Conservation (phyloP, 2,797 vertebrate species). For the Urosaurus nigricauda region DNA sequence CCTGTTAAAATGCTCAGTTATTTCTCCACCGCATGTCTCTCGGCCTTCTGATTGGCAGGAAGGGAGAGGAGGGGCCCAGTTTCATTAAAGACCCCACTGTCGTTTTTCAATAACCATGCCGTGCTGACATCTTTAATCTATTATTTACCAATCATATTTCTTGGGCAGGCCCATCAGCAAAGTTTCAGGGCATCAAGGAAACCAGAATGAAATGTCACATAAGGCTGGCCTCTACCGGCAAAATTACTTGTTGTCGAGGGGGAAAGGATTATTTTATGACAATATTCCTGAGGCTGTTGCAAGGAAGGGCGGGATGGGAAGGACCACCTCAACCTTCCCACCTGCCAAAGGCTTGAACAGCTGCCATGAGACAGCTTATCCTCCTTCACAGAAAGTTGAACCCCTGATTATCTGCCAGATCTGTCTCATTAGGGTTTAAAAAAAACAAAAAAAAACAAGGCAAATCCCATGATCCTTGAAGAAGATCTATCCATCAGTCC, state of each 20-base stretch:
- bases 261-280: constrained; percentile 14
- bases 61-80: neutral
- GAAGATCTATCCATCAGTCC: neutral
- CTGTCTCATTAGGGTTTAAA: neutral
- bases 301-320: constrained; percentile 6
- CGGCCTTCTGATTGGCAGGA: neutral
- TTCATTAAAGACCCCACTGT: neutral
- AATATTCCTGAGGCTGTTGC: constrained; percentile 14
- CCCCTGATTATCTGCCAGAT: constrained; percentile 20
- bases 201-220: constrained; percentile 59
- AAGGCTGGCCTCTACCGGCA: constrained; percentile 46
- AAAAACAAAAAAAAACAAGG: neutral
- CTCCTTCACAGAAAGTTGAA: constrained; percentile 5
- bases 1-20: constrained; percentile 43
- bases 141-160: constrained; percentile 57
- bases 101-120: neutral
- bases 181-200: constrained; percentile 49
- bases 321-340: neutral
- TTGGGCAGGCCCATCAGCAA: constrained; percentile 62
- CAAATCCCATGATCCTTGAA: neutral
- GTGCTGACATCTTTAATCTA: constrained; percentile 1
- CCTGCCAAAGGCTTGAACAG: constrained; percentile 21
- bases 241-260: constrained; percentile 58
- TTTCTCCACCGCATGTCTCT: constrained; percentile 3
- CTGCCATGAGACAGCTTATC: neutral